Evolutionary conservation across 2,113 vertebrate species (phyloP), one percentile per base, ranked within the genome.

Genomic region (Pardalotus punctatus): DNA sequence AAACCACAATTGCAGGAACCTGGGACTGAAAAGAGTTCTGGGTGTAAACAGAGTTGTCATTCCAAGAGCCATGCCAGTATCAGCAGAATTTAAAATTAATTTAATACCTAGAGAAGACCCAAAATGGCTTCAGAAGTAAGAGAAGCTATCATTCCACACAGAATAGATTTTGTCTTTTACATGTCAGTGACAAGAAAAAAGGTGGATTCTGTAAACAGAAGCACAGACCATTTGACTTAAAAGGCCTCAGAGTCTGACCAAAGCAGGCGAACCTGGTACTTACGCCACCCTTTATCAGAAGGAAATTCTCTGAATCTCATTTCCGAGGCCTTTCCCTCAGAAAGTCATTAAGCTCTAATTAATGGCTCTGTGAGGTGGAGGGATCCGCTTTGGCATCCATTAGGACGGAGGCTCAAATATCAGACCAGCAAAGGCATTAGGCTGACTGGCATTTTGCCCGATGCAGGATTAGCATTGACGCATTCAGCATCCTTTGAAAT

Each of bases 291-390:
- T 81, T 92, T 90, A 92, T 69, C 70, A 62, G 89, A 71, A 93
- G 96, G 93, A 97, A 94, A 90, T 97, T 94, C 93, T 96, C 67
- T 85, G 60, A 88, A 82, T 38, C 89, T 92, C 95, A 95, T 96
- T 97, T 97, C 93, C 72, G 69, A 94, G 88, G 48, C 38, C 86
- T 88, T 95, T 92, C 91, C 91, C 66, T 28, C 74, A 94, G 82
- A 95, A 96, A 93, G 81, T 93, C 86, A 97, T 96, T 96, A 95
- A 79, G 86, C 47, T 73, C 74, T 97, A 95, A 97, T 97, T 96
- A 95, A 96, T 91, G 93, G 51, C 72, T 95, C 90, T 86, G 62
- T 67, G 69, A 97, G 90, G 67, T 74, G 65, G 86, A 92, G 74
- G 78, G 81, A 96, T 97, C 83, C 4, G 61, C 88, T 93, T 90